Percentiles rank a stretch among this genome's conserved stretches.
Conservation (phyloP, 2,888 invertebrate species). For the Eucriotettix oculatus region DNA sequence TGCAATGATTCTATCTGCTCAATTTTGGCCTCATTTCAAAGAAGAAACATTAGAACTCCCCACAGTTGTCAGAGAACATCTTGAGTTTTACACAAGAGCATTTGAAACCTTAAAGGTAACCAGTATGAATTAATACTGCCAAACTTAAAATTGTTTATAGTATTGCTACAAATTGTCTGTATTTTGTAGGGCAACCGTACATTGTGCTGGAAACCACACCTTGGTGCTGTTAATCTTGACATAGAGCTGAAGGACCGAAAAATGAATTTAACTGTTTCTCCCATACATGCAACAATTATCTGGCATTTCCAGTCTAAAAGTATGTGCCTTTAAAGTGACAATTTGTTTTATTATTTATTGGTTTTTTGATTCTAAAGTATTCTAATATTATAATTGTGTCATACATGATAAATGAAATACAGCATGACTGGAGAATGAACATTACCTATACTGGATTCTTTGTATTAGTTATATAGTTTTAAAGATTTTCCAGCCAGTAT, state of each 20-base stretch:
- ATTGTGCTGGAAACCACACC: constrained; percentile 82
- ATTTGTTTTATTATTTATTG: too few species aligned
- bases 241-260: constrained; percentile 71
- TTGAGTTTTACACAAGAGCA: constrained; percentile 72
- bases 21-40: constrained; percentile 96
- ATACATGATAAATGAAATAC: too few species aligned
- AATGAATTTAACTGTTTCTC: constrained; percentile 69
- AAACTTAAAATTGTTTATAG: neutral
- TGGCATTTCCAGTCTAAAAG: constrained; percentile 82
- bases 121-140: too few species aligned
- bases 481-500: too few species aligned
- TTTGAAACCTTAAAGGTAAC: constrained; percentile 60
- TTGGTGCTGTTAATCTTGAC: constrained; percentile 80
- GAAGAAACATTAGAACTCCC: constrained; percentile 85
- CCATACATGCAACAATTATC: constrained; percentile 85
- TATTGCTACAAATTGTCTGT: neutral
- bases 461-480: too few species aligned
- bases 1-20: constrained; percentile 88
- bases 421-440: too few species aligned
- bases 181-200: constrained; percentile 61
- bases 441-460: too few species aligned
- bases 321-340: constrained; percentile 22
- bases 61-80: constrained; percentile 55
- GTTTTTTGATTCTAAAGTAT: too few species aligned
- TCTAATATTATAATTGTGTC: too few species aligned